A percentile compares a stretch with the other conserved stretches of the same genome.
Evolutionary conservation across 2,797 vertebrate species (phyloP).

Genomic region (Malurus splendens): DNA sequence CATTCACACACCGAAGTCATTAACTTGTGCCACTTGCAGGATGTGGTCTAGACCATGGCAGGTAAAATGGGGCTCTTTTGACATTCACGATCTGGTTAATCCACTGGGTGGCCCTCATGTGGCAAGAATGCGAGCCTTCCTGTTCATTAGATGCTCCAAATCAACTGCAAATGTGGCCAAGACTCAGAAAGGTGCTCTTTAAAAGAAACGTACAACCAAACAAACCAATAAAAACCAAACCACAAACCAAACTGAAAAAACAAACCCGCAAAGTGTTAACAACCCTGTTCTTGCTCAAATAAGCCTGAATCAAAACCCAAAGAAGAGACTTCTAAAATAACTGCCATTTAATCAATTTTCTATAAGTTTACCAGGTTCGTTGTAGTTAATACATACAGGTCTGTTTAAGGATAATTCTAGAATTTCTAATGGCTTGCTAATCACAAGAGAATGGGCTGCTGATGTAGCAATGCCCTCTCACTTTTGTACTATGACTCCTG

Average conservation of each 20-base stretch:
- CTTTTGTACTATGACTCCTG: neutral
- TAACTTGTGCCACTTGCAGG: neutral
- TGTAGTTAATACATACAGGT: neutral
- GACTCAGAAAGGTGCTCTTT: neutral
- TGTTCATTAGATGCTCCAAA: neutral
- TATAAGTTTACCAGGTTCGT: neutral
- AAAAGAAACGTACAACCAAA: neutral
- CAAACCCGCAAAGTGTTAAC: neutral
- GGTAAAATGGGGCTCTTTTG: neutral
- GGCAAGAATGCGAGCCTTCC: neutral
- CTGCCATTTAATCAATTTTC: neutral
- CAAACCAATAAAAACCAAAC: neutral
- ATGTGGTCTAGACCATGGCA: neutral
- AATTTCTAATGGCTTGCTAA: neutral
- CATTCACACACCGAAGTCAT: neutral
- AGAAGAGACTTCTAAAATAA: neutral
- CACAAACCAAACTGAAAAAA: neutral
- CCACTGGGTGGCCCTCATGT: neutral
- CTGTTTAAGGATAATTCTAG: neutral
- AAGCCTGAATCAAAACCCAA: neutral
- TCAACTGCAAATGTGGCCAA: neutral
- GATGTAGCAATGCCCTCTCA: neutral
- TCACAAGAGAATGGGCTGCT: neutral
- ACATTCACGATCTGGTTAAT: neutral
- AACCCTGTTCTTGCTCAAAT: neutral